These are phyloP conservation scores for Malacosoma neustria DNA, from an alignment of 2,888 invertebrate species.

Conservation along the genomic window DNA sequence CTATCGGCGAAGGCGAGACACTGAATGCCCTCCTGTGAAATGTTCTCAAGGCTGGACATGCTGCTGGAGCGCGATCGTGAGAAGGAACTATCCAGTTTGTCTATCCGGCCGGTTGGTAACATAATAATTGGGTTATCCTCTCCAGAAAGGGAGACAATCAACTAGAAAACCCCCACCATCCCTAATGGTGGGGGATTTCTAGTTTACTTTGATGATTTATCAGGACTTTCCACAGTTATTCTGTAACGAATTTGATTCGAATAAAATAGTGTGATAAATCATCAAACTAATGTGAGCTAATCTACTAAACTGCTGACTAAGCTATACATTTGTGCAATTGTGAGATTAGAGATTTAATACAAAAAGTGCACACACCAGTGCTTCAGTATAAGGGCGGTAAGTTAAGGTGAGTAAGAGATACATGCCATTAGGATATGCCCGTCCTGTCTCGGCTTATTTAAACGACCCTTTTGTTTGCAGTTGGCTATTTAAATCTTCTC, in stretches of 20 bases:
- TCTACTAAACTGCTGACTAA: slow-evolving; percentile 30
- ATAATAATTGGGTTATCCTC: slow-evolving; percentile 27
- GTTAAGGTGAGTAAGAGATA: not conserved
- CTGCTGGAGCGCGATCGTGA: slow-evolving; percentile 97
- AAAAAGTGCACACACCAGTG: slow-evolving; percentile 32
- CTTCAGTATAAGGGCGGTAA: not conserved
- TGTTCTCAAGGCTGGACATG: slow-evolving; percentile 98
- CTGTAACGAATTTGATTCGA: too few relatives aligned
- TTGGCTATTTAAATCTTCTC: slow-evolving; percentile 2
- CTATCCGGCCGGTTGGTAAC: slow-evolving; percentile 82
- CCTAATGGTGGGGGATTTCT: not conserved
- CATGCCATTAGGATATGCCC: slow-evolving; percentile 34
- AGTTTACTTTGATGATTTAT: not conserved
- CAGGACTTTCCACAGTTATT: not conserved
- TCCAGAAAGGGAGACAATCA: not conserved
- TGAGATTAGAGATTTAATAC: slow-evolving; percentile 67
- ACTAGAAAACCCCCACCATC: not conserved
- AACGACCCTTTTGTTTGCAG: slow-evolving; percentile 31
- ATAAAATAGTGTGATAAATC: slow-evolving; percentile 6
- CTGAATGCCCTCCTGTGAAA: slow-evolving; percentile 96
- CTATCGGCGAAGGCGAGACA: slow-evolving; percentile 97
- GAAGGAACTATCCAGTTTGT: slow-evolving; percentile 97
- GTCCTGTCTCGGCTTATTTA: slow-evolving; percentile 68
- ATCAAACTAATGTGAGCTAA: slow-evolving; percentile 17
- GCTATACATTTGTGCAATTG: slow-evolving; percentile 48